Percentiles rank a stretch among this genome's conserved stretches.
Conservation (phyloP, 2,888 invertebrate species). For the Agriopis leucophaearia region DNA sequence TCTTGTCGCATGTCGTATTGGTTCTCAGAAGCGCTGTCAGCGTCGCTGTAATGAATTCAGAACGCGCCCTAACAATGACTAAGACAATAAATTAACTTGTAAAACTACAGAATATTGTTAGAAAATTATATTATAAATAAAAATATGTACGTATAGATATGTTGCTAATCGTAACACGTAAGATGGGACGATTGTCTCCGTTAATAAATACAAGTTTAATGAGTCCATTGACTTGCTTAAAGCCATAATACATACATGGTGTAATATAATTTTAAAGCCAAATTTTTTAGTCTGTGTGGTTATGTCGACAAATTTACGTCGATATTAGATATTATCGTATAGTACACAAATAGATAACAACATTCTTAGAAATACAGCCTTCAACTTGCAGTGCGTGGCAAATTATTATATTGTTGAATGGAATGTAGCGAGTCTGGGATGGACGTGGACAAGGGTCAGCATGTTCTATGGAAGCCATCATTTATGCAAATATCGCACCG, state of each 20-base stretch:
- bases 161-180: slow-evolving; percentile 73
- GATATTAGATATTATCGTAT: slow-evolving; percentile 78
- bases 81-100: slow-evolving; percentile 80
- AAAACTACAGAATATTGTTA: slow-evolving; percentile 83
- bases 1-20: too few relatives aligned
- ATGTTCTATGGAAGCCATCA: neutral
- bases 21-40: too few relatives aligned
- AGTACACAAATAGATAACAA: slow-evolving; percentile 84
- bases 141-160: slow-evolving; percentile 76
- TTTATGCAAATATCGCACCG: slow-evolving; percentile 17
- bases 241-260: slow-evolving; percentile 80
- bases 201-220: slow-evolving; percentile 76
- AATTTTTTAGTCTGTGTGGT: slow-evolving; percentile 86
- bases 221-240: slow-evolving; percentile 82
- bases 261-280: slow-evolving; percentile 85
- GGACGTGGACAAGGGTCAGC: neutral
- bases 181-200: slow-evolving; percentile 61
- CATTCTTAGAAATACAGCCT: slow-evolving; percentile 79
- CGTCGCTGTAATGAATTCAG: too few relatives aligned
- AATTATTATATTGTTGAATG: slow-evolving; percentile 46
- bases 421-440: slow-evolving; percentile 16
- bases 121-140: slow-evolving; percentile 80
- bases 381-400: slow-evolving; percentile 60
- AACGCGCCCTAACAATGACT: slow-evolving; percentile 58
- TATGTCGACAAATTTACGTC: slow-evolving; percentile 77